Percentiles rank a stretch among this genome's conserved stretches.
These are phyloP conservation scores for Graptemys geographica DNA, from an alignment of 2,797 vertebrate genomes.

Conservation along the genomic window DNA sequence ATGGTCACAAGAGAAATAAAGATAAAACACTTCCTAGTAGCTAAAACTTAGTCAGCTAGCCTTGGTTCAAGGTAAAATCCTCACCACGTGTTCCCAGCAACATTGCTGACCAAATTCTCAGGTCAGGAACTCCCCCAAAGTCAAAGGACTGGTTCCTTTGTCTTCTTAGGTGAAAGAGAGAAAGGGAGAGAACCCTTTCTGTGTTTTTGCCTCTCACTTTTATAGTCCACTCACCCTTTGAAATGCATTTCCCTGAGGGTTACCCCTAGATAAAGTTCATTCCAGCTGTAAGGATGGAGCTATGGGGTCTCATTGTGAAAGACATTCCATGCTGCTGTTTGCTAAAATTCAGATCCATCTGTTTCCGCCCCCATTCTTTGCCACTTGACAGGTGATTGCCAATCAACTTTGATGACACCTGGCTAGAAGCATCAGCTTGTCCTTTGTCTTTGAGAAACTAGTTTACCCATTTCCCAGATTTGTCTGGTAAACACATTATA, in stretches of 20 bases:
- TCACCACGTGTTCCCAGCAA: neutral
- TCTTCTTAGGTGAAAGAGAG: neutral
- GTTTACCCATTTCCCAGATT: neutral
- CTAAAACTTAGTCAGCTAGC: neutral
- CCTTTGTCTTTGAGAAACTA: neutral
- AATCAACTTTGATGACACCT: neutral
- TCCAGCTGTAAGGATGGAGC: neutral
- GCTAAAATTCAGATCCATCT: neutral
- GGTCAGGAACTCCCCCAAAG: neutral
- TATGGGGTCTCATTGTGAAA: neutral
- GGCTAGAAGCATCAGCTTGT: neutral
- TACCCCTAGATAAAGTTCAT: neutral
- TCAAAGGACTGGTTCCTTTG: neutral
- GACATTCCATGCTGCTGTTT: neutral
- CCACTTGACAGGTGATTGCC: neutral
- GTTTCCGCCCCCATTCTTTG: neutral
- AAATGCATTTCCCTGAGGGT: neutral
- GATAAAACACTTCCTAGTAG: neutral
- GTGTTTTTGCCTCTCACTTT: neutral
- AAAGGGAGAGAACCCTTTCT: neutral
- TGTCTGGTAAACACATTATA: neutral
- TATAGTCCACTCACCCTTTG: neutral
- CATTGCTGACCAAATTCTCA: neutral
- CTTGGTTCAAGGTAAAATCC: neutral
- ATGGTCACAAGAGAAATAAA: neutral